phyloP scores from a whole-genome alignment of 2,113 vertebrate species.

The Agelaius phoeniceus region DNA sequence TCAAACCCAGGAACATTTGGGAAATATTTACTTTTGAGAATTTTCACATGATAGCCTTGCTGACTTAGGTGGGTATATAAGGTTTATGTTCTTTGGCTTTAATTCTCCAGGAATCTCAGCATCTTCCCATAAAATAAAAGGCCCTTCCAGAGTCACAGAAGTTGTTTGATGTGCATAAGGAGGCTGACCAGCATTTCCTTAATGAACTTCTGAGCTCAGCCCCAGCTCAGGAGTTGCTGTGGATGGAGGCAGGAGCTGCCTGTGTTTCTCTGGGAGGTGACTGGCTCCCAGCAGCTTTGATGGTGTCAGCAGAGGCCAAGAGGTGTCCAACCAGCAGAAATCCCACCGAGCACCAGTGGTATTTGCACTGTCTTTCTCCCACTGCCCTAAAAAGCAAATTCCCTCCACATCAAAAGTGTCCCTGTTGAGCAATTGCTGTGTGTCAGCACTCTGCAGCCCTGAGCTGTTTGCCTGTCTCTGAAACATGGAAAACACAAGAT shows the following conservation, averaged over 20 bases:
- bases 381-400: constrained; percentile 30
- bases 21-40: background rate
- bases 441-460: constrained; percentile 35
- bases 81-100: background rate
- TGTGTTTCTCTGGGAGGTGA: background rate
- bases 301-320: constrained; percentile 23
- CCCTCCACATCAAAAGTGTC: constrained; percentile 50
- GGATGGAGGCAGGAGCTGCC: background rate
- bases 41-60: background rate
- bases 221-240: background rate
- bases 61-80: background rate
- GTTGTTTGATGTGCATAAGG: background rate
- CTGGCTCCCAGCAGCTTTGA: constrained; percentile 16
- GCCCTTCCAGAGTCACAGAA: background rate
- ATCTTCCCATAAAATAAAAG: background rate
- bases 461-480: constrained; percentile 26
- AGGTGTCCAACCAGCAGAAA: constrained; percentile 4
- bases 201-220: background rate
- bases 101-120: background rate
- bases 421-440: constrained; percentile 32
- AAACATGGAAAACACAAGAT: constrained; percentile 39
- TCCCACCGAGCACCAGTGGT: background rate
- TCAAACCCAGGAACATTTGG: background rate
- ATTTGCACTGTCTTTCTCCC: constrained; percentile 28
- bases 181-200: background rate